Percentiles rank a stretch among this genome's conserved stretches.
Evolutionary conservation across 2,113 vertebrate genomes (phyloP).

Genomic region (Nycticebus coucang): DNA sequence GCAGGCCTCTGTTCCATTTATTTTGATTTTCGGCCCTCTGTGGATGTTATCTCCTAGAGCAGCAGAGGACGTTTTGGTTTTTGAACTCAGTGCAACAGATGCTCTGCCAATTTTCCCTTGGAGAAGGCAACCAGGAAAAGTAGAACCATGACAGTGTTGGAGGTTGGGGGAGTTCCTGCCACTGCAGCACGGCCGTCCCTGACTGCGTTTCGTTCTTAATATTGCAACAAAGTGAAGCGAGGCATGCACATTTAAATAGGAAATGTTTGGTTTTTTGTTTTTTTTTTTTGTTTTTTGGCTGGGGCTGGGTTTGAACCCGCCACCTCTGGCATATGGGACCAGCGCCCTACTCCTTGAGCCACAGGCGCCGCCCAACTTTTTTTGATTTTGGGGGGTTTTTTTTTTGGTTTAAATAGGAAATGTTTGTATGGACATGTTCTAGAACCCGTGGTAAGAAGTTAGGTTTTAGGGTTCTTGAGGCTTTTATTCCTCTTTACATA

Average conservation of each 20-base stretch:
- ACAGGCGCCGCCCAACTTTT: no score
- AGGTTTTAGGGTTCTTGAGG: background rate
- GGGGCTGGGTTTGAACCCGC: no score
- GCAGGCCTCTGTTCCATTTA: constrained; percentile 32
- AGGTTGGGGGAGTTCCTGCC: background rate
- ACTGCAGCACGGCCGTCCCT: background rate
- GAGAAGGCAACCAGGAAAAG: background rate
- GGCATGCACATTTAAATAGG: background rate
- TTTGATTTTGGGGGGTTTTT: no score
- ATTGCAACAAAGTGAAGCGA: background rate
- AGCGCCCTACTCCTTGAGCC: no score
- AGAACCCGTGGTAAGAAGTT: background rate
- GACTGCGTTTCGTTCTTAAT: background rate
- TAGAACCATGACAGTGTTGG: accelerated
- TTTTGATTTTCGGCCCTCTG: constrained; percentile 49
- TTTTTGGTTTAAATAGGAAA: background rate
- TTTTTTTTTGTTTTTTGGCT: no score
- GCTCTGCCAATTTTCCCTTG: background rate
- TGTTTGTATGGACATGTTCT: background rate
- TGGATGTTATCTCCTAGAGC: background rate
- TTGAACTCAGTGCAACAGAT: background rate
- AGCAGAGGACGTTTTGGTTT: background rate
- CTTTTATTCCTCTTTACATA: background rate
- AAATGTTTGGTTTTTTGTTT: no score
- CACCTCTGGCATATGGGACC: no score